These are phyloP conservation scores for Orestias chungarensis DNA, from an alignment of 2,797 vertebrate species.

Conservation along the genomic window DNA sequence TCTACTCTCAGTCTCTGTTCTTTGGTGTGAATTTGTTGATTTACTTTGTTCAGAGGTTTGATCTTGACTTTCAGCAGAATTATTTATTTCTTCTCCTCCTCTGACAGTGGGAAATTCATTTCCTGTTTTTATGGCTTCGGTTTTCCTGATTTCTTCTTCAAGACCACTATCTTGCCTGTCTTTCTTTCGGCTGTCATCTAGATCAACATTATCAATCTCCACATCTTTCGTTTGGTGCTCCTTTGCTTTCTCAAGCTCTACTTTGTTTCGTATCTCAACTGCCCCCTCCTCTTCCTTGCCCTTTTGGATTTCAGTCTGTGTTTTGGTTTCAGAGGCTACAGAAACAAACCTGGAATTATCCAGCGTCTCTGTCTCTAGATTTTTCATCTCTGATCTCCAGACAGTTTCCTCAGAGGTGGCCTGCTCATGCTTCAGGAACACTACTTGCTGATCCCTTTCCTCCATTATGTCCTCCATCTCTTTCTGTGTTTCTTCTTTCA, in stretches of 20 bases:
- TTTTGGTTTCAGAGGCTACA: background rate
- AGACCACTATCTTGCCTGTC: background rate
- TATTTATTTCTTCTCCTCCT: background rate
- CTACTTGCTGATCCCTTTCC: too few relatives aligned
- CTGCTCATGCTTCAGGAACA: background rate
- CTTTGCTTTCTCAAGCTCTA: background rate
- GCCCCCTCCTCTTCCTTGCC: background rate
- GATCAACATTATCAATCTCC: background rate
- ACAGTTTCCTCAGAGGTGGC: too few relatives aligned
- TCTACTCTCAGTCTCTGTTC: slow-evolving; percentile 3
- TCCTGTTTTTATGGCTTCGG: background rate
- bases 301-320: slow-evolving; percentile 9
- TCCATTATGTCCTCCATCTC: background rate
- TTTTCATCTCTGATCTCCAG: background rate
- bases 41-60: slow-evolving; percentile 12
- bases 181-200: background rate
- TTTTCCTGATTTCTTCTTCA: slow-evolving; percentile 2
- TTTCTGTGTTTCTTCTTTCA: too few relatives aligned
- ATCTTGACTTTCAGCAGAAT: slow-evolving; percentile 11
- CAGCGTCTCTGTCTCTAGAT: background rate
- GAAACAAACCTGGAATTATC: background rate
- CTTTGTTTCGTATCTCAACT: background rate
- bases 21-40: background rate
- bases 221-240: background rate
- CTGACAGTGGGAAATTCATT: background rate